phyloP scores from a whole-genome alignment of 2,113 vertebrate genomes.

The Heterotilapia buettikoferi region DNA sequence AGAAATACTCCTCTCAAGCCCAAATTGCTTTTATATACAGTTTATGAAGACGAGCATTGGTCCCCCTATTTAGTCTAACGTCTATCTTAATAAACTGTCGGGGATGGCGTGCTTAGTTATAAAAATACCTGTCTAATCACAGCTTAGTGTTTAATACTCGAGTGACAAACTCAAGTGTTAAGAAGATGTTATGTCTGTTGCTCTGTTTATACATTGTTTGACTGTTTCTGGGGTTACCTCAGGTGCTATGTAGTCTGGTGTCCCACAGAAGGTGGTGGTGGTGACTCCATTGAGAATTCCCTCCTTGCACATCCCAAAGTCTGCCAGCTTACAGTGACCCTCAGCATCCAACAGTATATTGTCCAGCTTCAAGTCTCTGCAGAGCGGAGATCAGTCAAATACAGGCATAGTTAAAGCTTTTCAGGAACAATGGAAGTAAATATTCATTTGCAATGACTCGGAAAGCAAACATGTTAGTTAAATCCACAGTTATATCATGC shows the following conservation, averaged over 20 bases:
- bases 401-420: not conserved
- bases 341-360: slow-evolving; percentile 95
- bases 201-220: not conserved
- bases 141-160: not conserved
- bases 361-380: slow-evolving; percentile 96
- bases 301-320: slow-evolving; percentile 99
- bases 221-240: slow-evolving; percentile 75
- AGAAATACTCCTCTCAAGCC: not conserved
- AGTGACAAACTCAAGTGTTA: not conserved
- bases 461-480: not conserved
- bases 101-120: not conserved
- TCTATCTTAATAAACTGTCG: not conserved
- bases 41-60: not conserved
- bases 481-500: not conserved
- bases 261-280: slow-evolving; percentile 95
- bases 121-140: not conserved
- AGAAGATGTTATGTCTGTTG: not conserved
- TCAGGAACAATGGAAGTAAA: not conserved
- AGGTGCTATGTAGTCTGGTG: slow-evolving; percentile 94
- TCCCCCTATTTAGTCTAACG: not conserved
- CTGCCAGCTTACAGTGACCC: slow-evolving; percentile 95
- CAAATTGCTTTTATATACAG: not conserved
- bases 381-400: not conserved
- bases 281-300: slow-evolving; percentile 91
- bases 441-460: not conserved